These are phyloP conservation scores for Cerceris rybyensis DNA, from an alignment of 2,888 invertebrate genomes.

Conservation along the genomic window DNA sequence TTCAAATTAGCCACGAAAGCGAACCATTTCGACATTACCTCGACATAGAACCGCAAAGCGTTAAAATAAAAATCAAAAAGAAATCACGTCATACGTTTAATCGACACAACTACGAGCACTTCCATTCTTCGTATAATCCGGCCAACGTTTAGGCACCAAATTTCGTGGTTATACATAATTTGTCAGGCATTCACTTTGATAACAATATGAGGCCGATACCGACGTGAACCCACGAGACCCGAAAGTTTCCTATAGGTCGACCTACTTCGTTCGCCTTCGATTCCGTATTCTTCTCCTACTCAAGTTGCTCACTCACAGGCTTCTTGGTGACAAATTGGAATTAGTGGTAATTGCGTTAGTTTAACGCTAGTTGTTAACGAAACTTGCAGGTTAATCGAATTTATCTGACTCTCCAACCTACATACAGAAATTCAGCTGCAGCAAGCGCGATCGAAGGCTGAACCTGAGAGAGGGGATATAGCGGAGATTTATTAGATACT, in stretches of 20 bases:
- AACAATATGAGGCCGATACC: conserved; percentile 60
- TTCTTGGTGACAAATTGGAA: conserved; percentile 72
- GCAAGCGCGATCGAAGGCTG: conserved; percentile 29
- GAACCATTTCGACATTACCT: too few relatives aligned
- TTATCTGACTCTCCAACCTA: conserved; percentile 43
- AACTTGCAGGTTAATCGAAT: conserved; percentile 65
- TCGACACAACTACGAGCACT: background rate
- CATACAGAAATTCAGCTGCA: conserved; percentile 34
- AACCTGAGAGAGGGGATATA: conserved; percentile 10
- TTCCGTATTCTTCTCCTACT: conserved; percentile 54
- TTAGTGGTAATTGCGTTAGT: conserved; percentile 69
- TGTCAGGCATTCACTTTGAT: conserved; percentile 61
- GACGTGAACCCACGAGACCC: conserved; percentile 32
- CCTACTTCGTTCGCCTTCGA: conserved; percentile 58
- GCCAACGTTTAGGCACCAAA: background rate
- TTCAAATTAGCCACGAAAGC: too few relatives aligned
- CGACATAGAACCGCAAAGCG: too few relatives aligned
- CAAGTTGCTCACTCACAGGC: conserved; percentile 59
- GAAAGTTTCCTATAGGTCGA: conserved; percentile 51
- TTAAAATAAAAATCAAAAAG: too few relatives aligned
- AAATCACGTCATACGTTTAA: background rate
- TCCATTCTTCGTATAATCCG: background rate
- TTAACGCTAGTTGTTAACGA: conserved; percentile 63
- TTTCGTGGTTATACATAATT: conserved; percentile 19
- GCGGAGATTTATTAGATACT: conserved; percentile 45